Base-by-base conservation (phyloP, 2,888 invertebrate genomes). In the Zygaena filipendulae region DNA sequence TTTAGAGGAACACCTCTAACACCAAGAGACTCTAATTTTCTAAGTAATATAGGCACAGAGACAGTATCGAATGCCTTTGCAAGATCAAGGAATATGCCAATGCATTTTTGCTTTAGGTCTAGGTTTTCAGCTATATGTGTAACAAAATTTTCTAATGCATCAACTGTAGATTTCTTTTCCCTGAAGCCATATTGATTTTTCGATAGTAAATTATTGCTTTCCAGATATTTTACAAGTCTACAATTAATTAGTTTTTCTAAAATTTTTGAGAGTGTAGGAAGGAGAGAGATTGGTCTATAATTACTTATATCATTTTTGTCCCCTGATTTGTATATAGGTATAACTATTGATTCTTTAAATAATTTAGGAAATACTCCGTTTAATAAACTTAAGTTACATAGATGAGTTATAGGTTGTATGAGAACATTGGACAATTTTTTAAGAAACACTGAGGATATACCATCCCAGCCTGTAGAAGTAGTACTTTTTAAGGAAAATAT, bases 251-350 rank as follows among this genome's bases (percentile, higher is more conserved):
- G 7, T 12, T 13, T 23, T 23, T 23, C 23, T n/a, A 23, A 12
- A 3, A 23, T 8, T 23, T 23, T 23, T 13, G 23, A 23, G n/a
- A 23, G 8, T 23, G 9, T 12, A 11, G 25, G 25, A 11, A 25
- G 11, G 6, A 25, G n/a, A 11, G 25, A 25, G 10, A 25, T 25
- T n/a, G 25, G 25, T 4, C 25, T 10, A 18, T 25, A 25, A 10
- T 25, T 25, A 11, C 8, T 25, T 4, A 14, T 9, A 6, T 16
- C 3, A 18, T 14, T 25, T 25, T 12, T 16, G 11, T 25, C 11
- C 10, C 25, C 18, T 10, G 11, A 11, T 19, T 25, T 25, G 11
- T 18, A 19, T 16, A 25, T 18, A 7, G 25, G 25, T 2, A 11
- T 11, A 7, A 25, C 25, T 11, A 14, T 18, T 11, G 25, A 13